Evolutionary conservation across 2,113 vertebrate genomes (phyloP), one percentile per base, ranked within the genome.

Genomic region (Rhegmatorhina hoffmannsi): DNA sequence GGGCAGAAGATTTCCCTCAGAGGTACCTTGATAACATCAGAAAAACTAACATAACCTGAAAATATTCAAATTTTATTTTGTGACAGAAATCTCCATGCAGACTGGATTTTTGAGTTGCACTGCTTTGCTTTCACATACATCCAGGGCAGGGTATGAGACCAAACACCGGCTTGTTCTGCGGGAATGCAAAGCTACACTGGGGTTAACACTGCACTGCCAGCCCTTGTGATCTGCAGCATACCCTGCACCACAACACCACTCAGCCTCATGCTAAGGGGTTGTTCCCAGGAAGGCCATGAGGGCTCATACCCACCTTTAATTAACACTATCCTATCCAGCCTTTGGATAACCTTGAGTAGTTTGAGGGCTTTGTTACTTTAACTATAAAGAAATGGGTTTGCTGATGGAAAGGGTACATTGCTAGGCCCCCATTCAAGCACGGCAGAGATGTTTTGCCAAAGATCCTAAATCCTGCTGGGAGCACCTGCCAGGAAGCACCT

Each of bases 271-370:
- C 47, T 11, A 0, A 47, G 26, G 14, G 26, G 13, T 34, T 49
- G 18, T 7, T 79, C 52, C 52, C 29, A n/a, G 62, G 6, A 13
- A 49, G 8, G 20, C n/a, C 5, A 0, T 1, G 7, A 63, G 53
- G 47, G n/a, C 49, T 69, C 38, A n/a, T 43, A 33, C 7, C 11
- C 9, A 3, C 31, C 34, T 73, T 43, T 63, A 29, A 63, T 66
- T 62, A 63, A 44, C 17, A 83, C 2, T 0, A 0, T 14, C 9
- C 20, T 19, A 13, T 55, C 19, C 55, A 52, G 53, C 24, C 38
- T 73, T 59, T 7, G 1, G 36, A 28, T 50, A 78, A n/a, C 31
- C 34, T 73, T 9, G 19, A 59, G 28, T 15, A 47, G 21, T 31
- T 77, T 49, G 52, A 79, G 38, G 23, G 44, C 23, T 81, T 40